Conservation (phyloP, 1,140 invertebrate species). For the Helicorthomorpha holstii region DNA sequence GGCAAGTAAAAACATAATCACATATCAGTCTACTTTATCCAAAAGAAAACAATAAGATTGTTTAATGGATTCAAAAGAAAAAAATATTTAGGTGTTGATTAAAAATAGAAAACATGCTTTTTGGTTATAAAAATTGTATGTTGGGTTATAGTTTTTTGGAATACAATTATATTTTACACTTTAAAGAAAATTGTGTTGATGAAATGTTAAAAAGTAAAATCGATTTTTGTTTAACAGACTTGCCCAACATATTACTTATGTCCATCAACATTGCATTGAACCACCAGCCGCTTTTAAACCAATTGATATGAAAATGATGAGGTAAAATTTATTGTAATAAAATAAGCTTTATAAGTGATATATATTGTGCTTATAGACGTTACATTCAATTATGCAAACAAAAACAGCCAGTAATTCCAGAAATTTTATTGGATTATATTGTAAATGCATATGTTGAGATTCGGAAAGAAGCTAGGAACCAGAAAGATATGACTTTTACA, state of each 20-base stretch:
- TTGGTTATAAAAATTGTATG: no score
- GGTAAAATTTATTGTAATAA: slow-evolving; percentile 21
- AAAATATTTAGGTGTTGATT: no score
- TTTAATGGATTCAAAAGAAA: slow-evolving; percentile 1
- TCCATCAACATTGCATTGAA: slow-evolving; percentile 81
- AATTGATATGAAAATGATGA: slow-evolving; percentile 83
- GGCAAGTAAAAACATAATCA: slow-evolving; percentile 32
- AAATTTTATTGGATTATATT: slow-evolving; percentile 71
- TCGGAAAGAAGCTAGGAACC: slow-evolving; percentile 76
- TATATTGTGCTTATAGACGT: slow-evolving; percentile 25
- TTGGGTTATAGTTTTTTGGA: no score
- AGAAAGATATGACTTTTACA: slow-evolving; percentile 81
- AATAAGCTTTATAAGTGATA: background rate
- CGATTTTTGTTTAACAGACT: slow-evolving; percentile 35
- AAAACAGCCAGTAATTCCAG: slow-evolving; percentile 71
- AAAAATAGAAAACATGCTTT: no score
- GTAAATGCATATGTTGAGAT: slow-evolving; percentile 90
- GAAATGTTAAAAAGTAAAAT: background rate
- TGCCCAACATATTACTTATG: slow-evolving; percentile 94
- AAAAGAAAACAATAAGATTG: background rate
- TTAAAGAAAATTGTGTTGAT: background rate
- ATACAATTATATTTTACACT: no score
- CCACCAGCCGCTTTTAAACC: slow-evolving; percentile 57
- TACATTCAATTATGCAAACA: slow-evolving; percentile 85
- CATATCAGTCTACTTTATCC: no score